Conservation (phyloP, 2,113 vertebrate genomes). For the Campylomormyrus tamandua region DNA sequence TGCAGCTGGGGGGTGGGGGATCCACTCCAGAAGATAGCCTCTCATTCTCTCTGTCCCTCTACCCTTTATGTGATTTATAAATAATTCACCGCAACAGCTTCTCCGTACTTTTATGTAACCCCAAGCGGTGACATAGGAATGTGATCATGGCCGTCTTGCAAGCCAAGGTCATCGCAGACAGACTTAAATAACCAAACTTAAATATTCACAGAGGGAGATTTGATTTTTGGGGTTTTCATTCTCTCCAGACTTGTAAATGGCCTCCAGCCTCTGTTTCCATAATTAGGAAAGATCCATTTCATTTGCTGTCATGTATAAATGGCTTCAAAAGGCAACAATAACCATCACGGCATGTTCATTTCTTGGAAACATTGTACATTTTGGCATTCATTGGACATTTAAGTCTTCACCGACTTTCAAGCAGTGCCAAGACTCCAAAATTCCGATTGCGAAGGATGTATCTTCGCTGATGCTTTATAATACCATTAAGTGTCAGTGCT, state of each 20-base stretch:
- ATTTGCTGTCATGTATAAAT: background rate
- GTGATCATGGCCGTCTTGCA: background rate
- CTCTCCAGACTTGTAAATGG: background rate
- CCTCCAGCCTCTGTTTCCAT: background rate
- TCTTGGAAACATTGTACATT: background rate
- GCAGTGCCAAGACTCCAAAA: background rate
- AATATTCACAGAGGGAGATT: background rate
- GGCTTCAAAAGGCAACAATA: background rate
- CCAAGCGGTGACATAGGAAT: background rate
- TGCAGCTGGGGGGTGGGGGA: background rate
- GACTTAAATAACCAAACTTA: background rate
- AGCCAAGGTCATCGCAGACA: slow-evolving; percentile 10
- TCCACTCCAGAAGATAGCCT: background rate
- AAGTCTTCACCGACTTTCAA: background rate
- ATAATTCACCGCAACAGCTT: slow-evolving; percentile 9
- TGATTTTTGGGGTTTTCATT: background rate
- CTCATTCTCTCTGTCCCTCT: background rate
- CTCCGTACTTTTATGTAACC: slow-evolving; percentile 8
- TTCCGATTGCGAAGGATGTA: background rate
- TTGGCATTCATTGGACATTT: background rate
- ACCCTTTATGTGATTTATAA: slow-evolving; percentile 20
- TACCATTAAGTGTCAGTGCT: background rate
- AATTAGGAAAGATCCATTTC: background rate
- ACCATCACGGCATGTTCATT: background rate
- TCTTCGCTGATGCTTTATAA: background rate